Base-by-base conservation (phyloP, 2,113 vertebrate genomes). In the Brachypodius melanocephalos region DNA sequence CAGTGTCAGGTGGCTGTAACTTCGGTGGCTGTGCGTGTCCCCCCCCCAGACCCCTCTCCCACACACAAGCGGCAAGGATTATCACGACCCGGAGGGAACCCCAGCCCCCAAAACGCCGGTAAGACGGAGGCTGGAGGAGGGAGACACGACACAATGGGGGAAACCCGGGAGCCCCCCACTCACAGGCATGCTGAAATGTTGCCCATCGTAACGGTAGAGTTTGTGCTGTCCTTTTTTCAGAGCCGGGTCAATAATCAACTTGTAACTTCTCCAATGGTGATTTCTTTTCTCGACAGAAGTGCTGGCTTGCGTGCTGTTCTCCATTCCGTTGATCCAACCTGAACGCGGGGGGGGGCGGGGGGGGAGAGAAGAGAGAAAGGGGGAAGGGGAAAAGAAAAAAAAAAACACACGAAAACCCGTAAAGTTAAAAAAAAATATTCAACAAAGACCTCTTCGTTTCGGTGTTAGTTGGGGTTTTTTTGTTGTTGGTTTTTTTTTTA, bases 181-280 rank as follows among this genome's bases (percentile, higher is more conserved):
- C 97, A 99, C 99, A 90, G 99, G 98, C 98, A 99, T 98, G 98
- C 95, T 99, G 95, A 99, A 99, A 97, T 98, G 98, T 92, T 98
- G 99, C 93, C 99, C 99, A 98, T 99, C 99, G 97, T 99, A 99
- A 97, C 99, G 99, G 87, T 99, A 99, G 94, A 99, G 98, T 97
- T 99, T 99, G 96, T 99, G 99, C 54, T 99, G 97, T 94, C 99
- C 99, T 98, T 99, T 99, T 97, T 98, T 99, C 95, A 99, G 98
- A 96, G 99, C 99, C 85, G 99, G 99, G 98, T 99, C 99, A 98
- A 99, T 99, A 95, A 99, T 99, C 99, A 99, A 99, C 99, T 99
- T 99, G 98, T 99, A 99, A 99, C 99, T 99, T 99, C 98, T 99
- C 98, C 99, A 99, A 97, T 99, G 99, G 98, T 99, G 99, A 97